Conservation (phyloP, 2,888 invertebrate genomes). For the Eupithecia dodoneata region DNA sequence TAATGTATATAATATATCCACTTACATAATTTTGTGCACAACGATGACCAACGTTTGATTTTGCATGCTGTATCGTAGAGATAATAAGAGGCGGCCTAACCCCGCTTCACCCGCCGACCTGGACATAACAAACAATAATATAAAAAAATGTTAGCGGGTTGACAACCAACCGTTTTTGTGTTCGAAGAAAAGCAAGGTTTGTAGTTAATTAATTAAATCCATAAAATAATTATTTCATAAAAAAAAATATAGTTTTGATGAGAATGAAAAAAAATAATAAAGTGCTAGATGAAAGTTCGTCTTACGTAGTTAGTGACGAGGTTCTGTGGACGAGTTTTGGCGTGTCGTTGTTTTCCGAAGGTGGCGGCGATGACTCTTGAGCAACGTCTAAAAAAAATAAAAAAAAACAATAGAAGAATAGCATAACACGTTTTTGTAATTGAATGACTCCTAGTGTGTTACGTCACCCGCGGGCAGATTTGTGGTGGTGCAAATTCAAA, state of each 20-base stretch:
- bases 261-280: too few species aligned
- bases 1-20: slow-evolving; percentile 43
- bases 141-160: not conserved
- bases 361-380: slow-evolving; percentile 59
- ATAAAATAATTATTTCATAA: too few species aligned
- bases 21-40: slow-evolving; percentile 95
- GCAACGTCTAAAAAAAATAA: slow-evolving; percentile 59
- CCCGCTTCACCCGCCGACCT: slow-evolving; percentile 89
- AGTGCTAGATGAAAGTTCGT: not conserved
- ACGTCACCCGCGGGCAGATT: too few species aligned
- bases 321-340: slow-evolving; percentile 85
- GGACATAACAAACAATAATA: slow-evolving; percentile 24
- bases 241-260: too few species aligned
- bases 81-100: slow-evolving; percentile 92
- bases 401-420: not conserved
- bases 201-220: too few species aligned
- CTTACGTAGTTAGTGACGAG: slow-evolving; percentile 84
- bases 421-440: too few species aligned
- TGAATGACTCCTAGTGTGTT: too few species aligned
- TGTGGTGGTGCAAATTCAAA: too few species aligned
- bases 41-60: slow-evolving; percentile 92
- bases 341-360: slow-evolving; percentile 59
- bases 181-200: too few species aligned
- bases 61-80: slow-evolving; percentile 92
- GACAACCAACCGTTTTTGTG: too few species aligned